Evolutionary conservation across 2,113 vertebrate genomes (phyloP).

Genomic region (Heptranchias perlo): DNA sequence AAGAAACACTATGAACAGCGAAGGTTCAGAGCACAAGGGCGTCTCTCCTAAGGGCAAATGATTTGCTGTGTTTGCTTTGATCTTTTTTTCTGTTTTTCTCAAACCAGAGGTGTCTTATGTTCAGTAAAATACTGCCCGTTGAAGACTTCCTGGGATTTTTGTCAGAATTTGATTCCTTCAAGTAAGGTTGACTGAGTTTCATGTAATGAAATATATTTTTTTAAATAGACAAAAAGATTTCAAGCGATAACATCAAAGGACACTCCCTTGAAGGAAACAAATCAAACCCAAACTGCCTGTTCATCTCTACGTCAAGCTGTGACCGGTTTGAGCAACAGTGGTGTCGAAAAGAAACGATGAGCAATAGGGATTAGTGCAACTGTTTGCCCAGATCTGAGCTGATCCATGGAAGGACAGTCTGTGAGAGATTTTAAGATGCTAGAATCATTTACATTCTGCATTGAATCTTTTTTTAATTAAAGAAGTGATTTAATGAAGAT

Average conservation of each 20-base stretch:
- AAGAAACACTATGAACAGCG: neutral
- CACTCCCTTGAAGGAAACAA: neutral
- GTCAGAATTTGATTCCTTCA: neutral
- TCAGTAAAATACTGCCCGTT: neutral
- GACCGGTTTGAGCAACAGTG: neutral
- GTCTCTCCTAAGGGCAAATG: neutral
- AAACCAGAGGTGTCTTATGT: neutral
- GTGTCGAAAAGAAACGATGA: neutral
- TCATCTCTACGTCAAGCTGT: neutral
- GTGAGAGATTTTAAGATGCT: neutral
- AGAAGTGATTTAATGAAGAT: neutral
- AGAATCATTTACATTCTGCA: neutral
- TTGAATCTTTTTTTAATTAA: neutral
- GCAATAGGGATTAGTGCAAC: neutral
- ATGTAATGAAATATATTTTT: neutral
- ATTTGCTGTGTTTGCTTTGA: slow-evolving; percentile 4
- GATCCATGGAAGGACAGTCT: neutral
- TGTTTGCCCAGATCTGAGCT: neutral
- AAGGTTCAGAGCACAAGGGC: neutral
- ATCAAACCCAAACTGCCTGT: neutral
- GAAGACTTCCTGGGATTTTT: neutral
- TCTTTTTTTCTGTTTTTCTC: neutral
- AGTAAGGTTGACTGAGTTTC: neutral
- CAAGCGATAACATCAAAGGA: slow-evolving; percentile 2
- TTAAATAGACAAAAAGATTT: neutral